Evolutionary conservation across 1,140 invertebrate species (phyloP).

Genomic region (Amphibalanus amphitrite): DNA sequence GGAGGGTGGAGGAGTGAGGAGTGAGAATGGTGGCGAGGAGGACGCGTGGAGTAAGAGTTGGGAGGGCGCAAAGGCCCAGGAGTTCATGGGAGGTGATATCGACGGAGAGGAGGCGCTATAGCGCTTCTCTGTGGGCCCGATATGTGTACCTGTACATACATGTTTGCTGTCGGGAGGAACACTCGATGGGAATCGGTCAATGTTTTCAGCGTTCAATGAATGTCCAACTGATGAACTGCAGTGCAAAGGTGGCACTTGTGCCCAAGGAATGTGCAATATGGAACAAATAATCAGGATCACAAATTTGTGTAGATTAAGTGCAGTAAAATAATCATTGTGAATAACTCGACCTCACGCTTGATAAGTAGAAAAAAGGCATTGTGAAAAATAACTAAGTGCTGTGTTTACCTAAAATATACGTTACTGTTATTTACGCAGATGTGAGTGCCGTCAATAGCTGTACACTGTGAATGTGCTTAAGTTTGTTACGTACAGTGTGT

Average conservation of each 20-base stretch:
- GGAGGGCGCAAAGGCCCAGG: not conserved
- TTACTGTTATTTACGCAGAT: too few species aligned
- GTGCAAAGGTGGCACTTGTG: not conserved
- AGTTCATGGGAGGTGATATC: not conserved
- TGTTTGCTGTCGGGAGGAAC: not conserved
- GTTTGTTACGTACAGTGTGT: too few species aligned
- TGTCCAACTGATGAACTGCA: not conserved
- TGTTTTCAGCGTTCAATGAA: too few species aligned
- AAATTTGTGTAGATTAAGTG: too few species aligned
- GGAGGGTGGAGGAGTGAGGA: not conserved
- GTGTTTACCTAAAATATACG: too few species aligned
- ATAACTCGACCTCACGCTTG: too few species aligned
- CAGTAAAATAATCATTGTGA: too few species aligned
- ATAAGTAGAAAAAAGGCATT: too few species aligned
- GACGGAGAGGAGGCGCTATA: not conserved
- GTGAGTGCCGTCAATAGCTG: too few species aligned
- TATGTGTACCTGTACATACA: not conserved
- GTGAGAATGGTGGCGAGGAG: not conserved
- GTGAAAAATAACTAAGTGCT: too few species aligned
- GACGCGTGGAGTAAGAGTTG: not conserved
- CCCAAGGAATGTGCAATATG: not conserved
- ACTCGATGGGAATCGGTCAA: not conserved
- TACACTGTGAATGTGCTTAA: too few species aligned
- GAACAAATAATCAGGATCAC: too few species aligned
- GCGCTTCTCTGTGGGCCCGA: not conserved